A percentile compares a stretch with the other conserved stretches of the same genome.
Conservation (phyloP, 1,140 invertebrate genomes). For the Drosophila dunni region DNA sequence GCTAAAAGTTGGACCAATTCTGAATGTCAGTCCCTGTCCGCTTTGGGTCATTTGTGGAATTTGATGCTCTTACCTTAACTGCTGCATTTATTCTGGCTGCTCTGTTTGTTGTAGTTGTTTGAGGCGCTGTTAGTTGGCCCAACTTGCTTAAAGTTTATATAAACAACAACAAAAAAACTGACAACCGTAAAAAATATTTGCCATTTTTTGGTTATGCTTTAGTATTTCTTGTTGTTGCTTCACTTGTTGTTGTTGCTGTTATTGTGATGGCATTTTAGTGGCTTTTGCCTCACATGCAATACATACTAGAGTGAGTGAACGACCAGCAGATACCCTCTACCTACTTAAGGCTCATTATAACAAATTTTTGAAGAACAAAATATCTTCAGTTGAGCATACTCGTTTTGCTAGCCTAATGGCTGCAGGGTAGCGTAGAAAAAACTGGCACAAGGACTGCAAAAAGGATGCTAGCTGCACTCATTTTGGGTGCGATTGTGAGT, state of each 20-base stretch:
- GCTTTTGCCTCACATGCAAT: conserved; percentile 62
- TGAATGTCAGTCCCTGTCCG: neutral
- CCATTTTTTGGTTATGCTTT: conserved; percentile 32
- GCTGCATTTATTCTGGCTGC: neutral
- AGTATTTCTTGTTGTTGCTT: conserved; percentile 45
- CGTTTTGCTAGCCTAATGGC: neutral
- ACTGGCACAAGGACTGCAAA: conserved; percentile 72
- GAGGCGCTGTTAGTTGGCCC: conserved; percentile 10
- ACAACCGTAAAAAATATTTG: conserved; percentile 28
- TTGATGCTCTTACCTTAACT: conserved; percentile 23
- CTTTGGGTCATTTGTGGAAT: conserved; percentile 43
- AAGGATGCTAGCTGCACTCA: conserved; percentile 69
- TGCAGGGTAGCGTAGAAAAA: conserved; percentile 34
- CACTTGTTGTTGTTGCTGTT: conserved; percentile 40
- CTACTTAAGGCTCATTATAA: no score
- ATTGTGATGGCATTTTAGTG: conserved; percentile 69
- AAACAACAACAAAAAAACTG: conserved; percentile 25
- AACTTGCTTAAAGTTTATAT: conserved; percentile 51
- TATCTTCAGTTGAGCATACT: neutral
- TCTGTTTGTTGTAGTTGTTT: conserved; percentile 29
- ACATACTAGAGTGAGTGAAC: neutral
- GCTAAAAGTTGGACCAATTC: neutral
- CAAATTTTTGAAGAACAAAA: no score
- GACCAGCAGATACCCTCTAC: conserved; percentile 3
- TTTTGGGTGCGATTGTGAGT: conserved; percentile 50